Evolutionary conservation across 2,113 vertebrate species (phyloP).

Genomic region (Pogona vitticeps): DNA sequence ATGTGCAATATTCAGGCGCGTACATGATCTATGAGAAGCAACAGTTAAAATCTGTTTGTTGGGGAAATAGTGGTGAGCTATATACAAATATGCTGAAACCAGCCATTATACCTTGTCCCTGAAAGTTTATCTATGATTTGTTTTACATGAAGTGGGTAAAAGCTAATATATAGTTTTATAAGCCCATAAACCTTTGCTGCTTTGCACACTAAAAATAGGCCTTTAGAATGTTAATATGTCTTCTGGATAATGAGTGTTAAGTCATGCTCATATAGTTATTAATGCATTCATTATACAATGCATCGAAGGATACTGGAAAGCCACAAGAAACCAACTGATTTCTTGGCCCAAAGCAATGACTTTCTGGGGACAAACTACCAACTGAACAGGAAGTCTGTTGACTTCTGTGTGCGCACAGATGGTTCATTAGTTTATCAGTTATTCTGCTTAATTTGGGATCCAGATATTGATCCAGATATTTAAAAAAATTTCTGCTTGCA

Average conservation of each 20-base stretch:
- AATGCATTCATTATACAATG: not conserved
- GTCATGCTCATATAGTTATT: not conserved
- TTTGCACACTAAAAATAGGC: not conserved
- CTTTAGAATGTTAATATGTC: conserved; percentile 18
- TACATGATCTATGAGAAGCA: conserved; percentile 40
- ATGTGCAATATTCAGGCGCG: not conserved
- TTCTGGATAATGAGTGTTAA: conserved; percentile 20
- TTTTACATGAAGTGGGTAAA: conserved; percentile 41
- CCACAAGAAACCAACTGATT: not conserved
- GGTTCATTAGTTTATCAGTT: not conserved
- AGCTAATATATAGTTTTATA: not conserved
- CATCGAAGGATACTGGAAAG: not conserved
- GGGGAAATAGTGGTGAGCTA: conserved; percentile 46
- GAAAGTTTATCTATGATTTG: conserved; percentile 54
- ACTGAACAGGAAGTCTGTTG: not conserved
- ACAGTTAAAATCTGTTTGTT: conserved; percentile 36
- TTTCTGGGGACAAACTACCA: not conserved
- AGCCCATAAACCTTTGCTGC: conserved; percentile 25
- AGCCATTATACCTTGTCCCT: conserved; percentile 51
- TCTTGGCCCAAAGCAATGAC: not conserved
- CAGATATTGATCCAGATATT: not conserved
- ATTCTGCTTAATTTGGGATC: not conserved
- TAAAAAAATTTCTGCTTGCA: not conserved
- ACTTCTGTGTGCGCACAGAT: too few species aligned
- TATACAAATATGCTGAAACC: conserved; percentile 55